These are phyloP conservation scores for Psephotus haematonotus DNA, from an alignment of 2,113 vertebrate genomes.

Conservation along the genomic window DNA sequence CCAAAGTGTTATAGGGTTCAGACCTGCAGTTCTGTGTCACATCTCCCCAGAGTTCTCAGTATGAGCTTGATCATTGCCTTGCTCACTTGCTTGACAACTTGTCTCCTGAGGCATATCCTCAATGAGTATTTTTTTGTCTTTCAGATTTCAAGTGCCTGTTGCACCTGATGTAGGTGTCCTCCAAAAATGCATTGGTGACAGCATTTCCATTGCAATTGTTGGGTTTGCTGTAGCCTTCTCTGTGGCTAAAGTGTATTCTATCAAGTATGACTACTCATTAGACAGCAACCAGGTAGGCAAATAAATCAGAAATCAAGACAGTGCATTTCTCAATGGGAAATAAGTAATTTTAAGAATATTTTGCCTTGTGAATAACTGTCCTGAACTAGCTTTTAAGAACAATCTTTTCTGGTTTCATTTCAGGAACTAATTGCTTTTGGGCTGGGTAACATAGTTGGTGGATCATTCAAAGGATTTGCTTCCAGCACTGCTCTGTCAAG, in stretches of 20 bases:
- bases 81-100: neutral
- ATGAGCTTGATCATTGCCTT: neutral
- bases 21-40: neutral
- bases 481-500: constrained; percentile 91
- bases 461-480: constrained; percentile 89
- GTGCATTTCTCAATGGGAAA: neutral
- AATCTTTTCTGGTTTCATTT: neutral
- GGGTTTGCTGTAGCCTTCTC: constrained; percentile 93
- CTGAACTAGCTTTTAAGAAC: neutral
- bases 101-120: neutral
- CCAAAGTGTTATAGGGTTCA: neutral
- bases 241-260: constrained; percentile 91
- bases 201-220: constrained; percentile 88
- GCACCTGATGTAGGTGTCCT: constrained; percentile 78
- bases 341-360: neutral
- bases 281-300: constrained; percentile 88
- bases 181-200: constrained; percentile 77
- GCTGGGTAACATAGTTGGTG: constrained; percentile 87
- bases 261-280: constrained; percentile 91
- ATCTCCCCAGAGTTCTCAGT: neutral
- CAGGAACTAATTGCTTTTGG: constrained; percentile 97
- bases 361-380: neutral
- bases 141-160: constrained; percentile 83
- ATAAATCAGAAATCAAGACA: neutral
- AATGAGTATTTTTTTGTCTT: neutral